Conservation (phyloP, 2,888 invertebrate genomes). For the Penaeus monodon region DNA sequence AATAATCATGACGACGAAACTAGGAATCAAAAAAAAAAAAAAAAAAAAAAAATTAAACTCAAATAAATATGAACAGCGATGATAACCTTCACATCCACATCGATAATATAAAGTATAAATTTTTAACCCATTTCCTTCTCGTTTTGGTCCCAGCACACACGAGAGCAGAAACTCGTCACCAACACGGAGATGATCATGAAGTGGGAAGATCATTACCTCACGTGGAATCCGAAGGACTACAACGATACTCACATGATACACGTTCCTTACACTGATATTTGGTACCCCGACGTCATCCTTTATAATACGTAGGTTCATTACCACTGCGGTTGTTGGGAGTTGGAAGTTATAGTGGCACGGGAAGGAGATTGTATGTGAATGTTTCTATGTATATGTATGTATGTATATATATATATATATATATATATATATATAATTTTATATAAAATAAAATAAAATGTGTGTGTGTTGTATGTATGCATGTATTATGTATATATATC, state of each 20-base stretch:
- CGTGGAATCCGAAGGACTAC: conserved; percentile 51
- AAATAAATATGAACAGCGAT: too few relatives aligned
- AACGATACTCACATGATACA: conserved; percentile 39
- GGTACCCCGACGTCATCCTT: conserved; percentile 60
- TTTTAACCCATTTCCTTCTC: too few relatives aligned
- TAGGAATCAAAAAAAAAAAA: too few relatives aligned
- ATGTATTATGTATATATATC: not conserved
- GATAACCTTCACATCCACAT: too few relatives aligned
- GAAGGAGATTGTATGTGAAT: too few relatives aligned
- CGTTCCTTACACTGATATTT: conserved; percentile 50
- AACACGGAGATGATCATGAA: conserved; percentile 62
- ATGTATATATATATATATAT: conserved; percentile 8
- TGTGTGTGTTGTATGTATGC: not conserved
- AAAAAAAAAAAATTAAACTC: too few relatives aligned
- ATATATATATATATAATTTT: not conserved
- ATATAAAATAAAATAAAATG: not conserved
- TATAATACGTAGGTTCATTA: conserved; percentile 55
- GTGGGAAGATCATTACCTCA: conserved; percentile 58
- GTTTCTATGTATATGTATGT: too few relatives aligned
- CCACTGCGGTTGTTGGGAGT: not conserved
- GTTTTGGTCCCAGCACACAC: conserved; percentile 32
- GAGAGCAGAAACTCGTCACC: conserved; percentile 49
- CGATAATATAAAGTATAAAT: too few relatives aligned
- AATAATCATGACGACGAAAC: too few relatives aligned
- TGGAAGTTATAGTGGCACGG: too few relatives aligned